Percentiles rank a stretch among this genome's conserved stretches.
Conservation (phyloP, 2,888 invertebrate species). For the Cryptus armator region DNA sequence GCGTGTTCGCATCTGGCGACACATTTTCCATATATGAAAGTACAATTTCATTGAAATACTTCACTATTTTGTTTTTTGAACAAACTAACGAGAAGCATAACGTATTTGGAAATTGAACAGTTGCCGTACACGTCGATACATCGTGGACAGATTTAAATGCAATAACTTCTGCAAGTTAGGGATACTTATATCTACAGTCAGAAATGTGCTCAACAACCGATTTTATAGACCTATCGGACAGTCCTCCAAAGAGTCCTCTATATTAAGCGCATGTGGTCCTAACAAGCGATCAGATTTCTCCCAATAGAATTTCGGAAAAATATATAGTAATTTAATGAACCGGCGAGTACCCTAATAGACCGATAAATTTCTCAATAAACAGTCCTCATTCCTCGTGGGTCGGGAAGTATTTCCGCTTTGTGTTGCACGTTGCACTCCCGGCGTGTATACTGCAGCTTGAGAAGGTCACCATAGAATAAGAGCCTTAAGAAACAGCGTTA, state of each 20-base stretch:
- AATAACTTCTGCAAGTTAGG: not conserved
- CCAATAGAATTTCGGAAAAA: not conserved
- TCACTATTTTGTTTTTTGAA: not conserved
- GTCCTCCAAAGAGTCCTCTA: not conserved
- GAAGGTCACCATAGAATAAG: not conserved
- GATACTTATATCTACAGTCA: not conserved
- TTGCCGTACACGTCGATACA: not conserved
- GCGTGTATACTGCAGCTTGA: slow-evolving; percentile 2
- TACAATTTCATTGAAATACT: not conserved
- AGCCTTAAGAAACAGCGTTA: not conserved
- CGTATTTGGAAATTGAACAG: too few species aligned
- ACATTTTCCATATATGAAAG: not conserved
- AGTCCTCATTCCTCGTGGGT: not conserved
- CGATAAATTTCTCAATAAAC: not conserved
- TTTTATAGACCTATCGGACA: too few species aligned
- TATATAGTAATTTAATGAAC: not conserved
- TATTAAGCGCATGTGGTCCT: not conserved
- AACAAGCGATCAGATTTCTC: not conserved
- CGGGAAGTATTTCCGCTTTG: not conserved
- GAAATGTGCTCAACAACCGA: not conserved
- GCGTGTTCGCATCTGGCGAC: too few species aligned
- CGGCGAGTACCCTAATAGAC: not conserved
- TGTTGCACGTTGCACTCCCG: not conserved
- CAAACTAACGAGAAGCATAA: not conserved
- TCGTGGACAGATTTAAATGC: not conserved